Conservation (phyloP, 1,140 invertebrate species). For the Coptotermes formosanus region DNA sequence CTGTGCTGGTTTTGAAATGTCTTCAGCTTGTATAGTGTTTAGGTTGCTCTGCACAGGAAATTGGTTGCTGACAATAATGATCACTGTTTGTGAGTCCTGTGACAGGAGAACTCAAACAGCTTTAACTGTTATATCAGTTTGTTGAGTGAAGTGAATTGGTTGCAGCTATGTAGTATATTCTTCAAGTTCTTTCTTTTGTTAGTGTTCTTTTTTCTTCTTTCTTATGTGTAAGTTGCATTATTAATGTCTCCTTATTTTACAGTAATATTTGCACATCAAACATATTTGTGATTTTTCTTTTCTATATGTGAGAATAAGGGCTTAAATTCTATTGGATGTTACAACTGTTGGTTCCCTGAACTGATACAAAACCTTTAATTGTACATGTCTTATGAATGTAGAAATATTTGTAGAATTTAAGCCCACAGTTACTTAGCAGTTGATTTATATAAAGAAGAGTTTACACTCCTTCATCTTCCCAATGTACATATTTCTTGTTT, state of each 20-base stretch:
- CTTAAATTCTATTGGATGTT: not conserved
- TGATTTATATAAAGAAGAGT: too few relatives aligned
- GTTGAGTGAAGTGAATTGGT: not conserved
- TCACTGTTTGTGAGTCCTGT: not conserved
- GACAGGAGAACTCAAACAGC: not conserved
- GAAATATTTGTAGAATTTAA: too few relatives aligned
- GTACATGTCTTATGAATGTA: not conserved
- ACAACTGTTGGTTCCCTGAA: not conserved
- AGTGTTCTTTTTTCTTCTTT: not conserved
- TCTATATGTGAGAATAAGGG: not conserved
- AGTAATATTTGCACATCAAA: not conserved
- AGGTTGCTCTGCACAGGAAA: not conserved
- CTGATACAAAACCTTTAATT: not conserved
- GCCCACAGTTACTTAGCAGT: too few relatives aligned
- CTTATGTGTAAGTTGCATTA: not conserved
- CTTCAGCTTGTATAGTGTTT: not conserved
- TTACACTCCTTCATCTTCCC: too few relatives aligned
- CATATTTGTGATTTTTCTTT: not conserved
- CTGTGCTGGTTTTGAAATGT: too few relatives aligned
- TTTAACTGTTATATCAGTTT: conserved; percentile 5
- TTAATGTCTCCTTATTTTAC: not conserved
- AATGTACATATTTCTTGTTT: too few relatives aligned
- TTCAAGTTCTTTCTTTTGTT: not conserved
- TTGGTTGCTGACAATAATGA: conserved; percentile 4
- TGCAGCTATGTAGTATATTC: not conserved